Evolutionary conservation across 2,113 vertebrate species (phyloP).

Genomic region (Eulemur rufifrons): DNA sequence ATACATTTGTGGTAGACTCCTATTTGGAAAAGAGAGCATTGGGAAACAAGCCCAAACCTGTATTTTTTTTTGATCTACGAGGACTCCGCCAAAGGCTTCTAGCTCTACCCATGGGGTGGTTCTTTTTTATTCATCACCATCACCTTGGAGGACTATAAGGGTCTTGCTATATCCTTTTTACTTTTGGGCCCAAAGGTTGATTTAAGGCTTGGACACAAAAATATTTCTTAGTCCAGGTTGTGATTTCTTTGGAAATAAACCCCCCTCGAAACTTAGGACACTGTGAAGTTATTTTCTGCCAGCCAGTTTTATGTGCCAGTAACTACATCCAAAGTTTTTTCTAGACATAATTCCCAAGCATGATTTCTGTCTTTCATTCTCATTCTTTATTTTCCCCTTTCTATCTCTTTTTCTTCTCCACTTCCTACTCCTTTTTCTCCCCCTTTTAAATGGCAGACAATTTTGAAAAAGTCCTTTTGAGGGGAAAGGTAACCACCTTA

Average conservation of each 20-base stretch:
- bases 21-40: neutral
- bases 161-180: neutral
- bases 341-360: neutral
- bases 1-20: neutral
- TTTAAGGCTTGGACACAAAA: neutral
- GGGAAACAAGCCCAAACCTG: neutral
- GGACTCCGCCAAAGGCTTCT: neutral
- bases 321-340: neutral
- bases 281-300: conserved; percentile 42
- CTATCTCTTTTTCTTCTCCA: neutral
- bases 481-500: neutral
- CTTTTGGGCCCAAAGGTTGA: neutral
- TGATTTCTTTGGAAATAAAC: conserved; percentile 38
- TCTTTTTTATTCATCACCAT: neutral
- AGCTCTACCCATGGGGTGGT: neutral
- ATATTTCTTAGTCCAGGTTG: neutral
- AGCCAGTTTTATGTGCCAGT: neutral
- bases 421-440: neutral
- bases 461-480: neutral
- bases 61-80: neutral
- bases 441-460: neutral
- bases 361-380: neutral
- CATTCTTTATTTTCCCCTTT: neutral
- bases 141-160: neutral
- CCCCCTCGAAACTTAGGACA: neutral